Evolutionary conservation across 2,888 invertebrate species (phyloP).

Genomic region (Drosophila mayaguana): DNA sequence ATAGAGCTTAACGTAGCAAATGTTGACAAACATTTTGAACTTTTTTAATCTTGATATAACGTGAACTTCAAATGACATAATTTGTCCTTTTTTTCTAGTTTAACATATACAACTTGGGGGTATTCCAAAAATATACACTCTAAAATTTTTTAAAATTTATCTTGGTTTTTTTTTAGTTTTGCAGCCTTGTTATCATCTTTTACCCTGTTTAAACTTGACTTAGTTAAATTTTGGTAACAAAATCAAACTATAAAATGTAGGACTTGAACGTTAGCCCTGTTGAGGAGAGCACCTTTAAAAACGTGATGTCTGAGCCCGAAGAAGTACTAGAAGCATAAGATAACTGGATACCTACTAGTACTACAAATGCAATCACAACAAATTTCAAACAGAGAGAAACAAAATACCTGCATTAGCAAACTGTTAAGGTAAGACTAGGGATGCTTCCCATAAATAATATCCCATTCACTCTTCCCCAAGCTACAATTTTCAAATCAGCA

Average conservation of each 20-base stretch:
- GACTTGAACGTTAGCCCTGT: slow-evolving; percentile 53
- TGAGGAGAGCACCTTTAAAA: slow-evolving; percentile 14
- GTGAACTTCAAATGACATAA: too few relatives aligned
- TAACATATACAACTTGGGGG: neutral
- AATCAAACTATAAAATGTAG: slow-evolving; percentile 54
- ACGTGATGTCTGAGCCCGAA: slow-evolving; percentile 5
- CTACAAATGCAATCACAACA: slow-evolving; percentile 12
- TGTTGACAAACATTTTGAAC: too few relatives aligned
- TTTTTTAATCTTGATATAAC: too few relatives aligned
- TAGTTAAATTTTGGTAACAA: neutral
- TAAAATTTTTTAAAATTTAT: neutral
- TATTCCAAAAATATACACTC: neutral
- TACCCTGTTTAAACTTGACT: neutral
- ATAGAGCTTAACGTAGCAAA: neutral
- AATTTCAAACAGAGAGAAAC: slow-evolving; percentile 4
- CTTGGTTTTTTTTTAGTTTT: neutral
- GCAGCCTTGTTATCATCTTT: neutral
- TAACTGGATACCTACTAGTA: neutral
- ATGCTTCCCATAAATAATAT: neutral
- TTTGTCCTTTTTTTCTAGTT: neutral
- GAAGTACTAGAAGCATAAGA: slow-evolving; percentile 15
- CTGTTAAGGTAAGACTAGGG: slow-evolving; percentile 32
- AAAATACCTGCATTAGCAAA: slow-evolving; percentile 8
- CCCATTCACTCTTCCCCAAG: neutral
- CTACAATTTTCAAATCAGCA: neutral